Conservation (phyloP, 1,140 invertebrate species). For the Mizuhopecten yessoensis region DNA sequence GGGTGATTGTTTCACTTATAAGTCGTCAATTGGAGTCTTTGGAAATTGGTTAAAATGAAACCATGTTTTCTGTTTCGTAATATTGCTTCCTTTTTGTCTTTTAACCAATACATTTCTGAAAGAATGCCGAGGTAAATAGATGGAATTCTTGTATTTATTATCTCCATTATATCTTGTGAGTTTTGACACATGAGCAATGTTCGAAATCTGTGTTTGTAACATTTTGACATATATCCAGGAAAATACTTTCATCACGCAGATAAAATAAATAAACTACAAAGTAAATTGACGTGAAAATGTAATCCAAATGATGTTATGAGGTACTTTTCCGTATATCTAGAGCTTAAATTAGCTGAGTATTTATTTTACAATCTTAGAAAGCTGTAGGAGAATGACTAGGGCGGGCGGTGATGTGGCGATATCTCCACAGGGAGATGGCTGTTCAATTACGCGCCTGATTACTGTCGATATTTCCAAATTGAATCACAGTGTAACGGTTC, state of each 20-base stretch:
- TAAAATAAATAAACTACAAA: background rate
- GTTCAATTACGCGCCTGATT: constrained; percentile 3
- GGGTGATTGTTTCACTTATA: no score
- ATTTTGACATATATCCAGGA: background rate
- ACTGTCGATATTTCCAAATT: constrained; percentile 17
- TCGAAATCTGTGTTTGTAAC: no score
- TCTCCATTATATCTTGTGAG: no score
- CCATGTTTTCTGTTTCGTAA: no score
- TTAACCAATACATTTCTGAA: no score
- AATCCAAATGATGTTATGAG: background rate
- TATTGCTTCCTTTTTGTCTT: no score
- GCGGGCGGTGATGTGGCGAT: background rate
- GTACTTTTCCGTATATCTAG: background rate
- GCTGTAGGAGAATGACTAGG: background rate
- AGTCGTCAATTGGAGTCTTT: no score
- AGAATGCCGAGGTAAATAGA: no score
- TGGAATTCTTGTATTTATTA: no score
- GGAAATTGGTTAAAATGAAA: no score
- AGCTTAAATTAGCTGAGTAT: background rate
- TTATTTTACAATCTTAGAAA: background rate
- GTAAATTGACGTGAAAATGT: background rate
- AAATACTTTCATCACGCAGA: background rate
- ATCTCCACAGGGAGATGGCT: background rate
- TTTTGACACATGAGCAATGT: no score
- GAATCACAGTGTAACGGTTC: constrained; percentile 9